Percentiles rank a stretch among this genome's conserved stretches.
These are phyloP conservation scores for Rutpela maculata DNA, from an alignment of 2,888 invertebrate genomes.

Conservation along the genomic window DNA sequence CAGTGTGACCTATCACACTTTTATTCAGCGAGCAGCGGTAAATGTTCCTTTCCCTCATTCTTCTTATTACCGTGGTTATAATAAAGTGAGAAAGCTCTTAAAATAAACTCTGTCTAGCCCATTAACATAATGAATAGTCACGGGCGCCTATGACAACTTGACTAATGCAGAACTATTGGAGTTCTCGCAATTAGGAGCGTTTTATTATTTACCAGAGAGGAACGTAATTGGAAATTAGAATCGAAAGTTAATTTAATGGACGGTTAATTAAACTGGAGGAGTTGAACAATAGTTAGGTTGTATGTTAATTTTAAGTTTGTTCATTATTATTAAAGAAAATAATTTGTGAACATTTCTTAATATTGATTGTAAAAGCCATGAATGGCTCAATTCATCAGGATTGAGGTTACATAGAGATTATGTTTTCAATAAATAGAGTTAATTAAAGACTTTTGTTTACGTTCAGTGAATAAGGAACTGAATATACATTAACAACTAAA, in stretches of 20 bases:
- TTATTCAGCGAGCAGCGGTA: neutral
- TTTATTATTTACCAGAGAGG: neutral
- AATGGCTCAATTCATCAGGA: neutral
- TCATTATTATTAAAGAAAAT: neutral
- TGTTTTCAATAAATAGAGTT: neutral
- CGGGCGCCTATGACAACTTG: neutral
- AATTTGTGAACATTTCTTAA: neutral
- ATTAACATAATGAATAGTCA: constrained; percentile 7
- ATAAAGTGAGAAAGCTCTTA: neutral
- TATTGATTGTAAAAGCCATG: neutral
- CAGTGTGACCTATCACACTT: neutral
- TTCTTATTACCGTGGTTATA: constrained; percentile 3
- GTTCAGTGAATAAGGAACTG: too few relatives aligned
- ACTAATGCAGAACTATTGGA: neutral
- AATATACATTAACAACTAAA: too few relatives aligned
- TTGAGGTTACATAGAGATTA: neutral
- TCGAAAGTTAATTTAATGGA: neutral
- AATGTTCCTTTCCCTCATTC: neutral
- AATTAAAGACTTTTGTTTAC: too few relatives aligned
- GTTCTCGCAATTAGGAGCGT: constrained; percentile 1
- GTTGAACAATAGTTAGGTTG: neutral
- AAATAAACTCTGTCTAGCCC: constrained; percentile 7
- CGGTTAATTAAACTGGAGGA: neutral
- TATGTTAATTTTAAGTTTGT: neutral
- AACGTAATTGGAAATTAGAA: neutral